Conservation (phyloP, 35 echinoderm and acorn worm species). For the Heliocidaris tuberculata region DNA sequence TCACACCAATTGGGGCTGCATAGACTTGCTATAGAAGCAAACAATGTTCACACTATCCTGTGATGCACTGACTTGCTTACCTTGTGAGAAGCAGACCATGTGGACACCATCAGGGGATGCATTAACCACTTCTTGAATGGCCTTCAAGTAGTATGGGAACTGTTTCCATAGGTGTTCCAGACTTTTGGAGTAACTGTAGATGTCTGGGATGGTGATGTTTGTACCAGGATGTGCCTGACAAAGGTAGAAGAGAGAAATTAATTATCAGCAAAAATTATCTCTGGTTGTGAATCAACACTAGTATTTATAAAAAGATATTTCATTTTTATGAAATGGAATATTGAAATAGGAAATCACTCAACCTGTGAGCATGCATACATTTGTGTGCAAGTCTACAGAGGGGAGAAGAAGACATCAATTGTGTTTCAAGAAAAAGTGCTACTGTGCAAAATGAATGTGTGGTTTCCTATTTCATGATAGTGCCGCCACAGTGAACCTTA, state of each 20-base stretch:
- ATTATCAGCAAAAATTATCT: neutral
- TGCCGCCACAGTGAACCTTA: too few relatives aligned
- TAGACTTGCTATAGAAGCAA: neutral
- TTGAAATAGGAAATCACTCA: neutral
- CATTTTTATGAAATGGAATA: neutral
- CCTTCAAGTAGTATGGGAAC: conserved; percentile 29
- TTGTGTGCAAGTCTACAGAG: too few relatives aligned
- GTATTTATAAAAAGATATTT: too few relatives aligned
- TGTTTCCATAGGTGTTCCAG: conserved; percentile 47
- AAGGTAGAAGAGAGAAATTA: neutral
- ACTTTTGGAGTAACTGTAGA: conserved; percentile 45
- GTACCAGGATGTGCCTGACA: conserved; percentile 69
- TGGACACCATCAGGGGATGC: conserved; percentile 40
- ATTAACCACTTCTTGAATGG: conserved; percentile 43
- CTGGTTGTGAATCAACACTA: neutral
- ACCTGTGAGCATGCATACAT: neutral
- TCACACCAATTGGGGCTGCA: too few relatives aligned
- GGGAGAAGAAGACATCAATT: too few relatives aligned
- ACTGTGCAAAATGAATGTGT: too few relatives aligned
- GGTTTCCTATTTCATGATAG: too few relatives aligned
- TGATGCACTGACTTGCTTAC: conserved; percentile 33
- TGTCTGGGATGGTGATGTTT: conserved; percentile 42
- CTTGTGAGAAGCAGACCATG: conserved; percentile 66
- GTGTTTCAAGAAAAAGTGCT: too few relatives aligned
- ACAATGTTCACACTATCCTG: too few relatives aligned